A percentile compares a stretch with the other conserved stretches of the same genome.
phyloP scores from a whole-genome alignment of 2,113 vertebrate genomes.

The Corynorhinus townsendii region DNA sequence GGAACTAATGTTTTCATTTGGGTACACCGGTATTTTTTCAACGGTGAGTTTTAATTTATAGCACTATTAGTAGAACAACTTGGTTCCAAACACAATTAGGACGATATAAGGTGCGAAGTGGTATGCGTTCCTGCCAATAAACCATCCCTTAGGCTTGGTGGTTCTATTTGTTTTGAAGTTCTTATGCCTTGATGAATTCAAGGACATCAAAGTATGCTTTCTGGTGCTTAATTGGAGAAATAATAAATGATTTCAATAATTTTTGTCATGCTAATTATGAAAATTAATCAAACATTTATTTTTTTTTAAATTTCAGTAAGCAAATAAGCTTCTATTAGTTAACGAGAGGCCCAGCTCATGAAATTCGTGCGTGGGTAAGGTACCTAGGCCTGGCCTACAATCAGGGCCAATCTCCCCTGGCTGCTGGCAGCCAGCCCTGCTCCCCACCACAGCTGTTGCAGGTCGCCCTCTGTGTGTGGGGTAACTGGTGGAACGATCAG shows the following conservation, averaged over 20 bases:
- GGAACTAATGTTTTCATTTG: neutral
- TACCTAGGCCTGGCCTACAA: too few relatives aligned
- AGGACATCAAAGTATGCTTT: neutral
- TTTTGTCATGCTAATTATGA: neutral
- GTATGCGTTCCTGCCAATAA: neutral
- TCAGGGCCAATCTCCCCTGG: too few relatives aligned
- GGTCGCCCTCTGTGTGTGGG: too few relatives aligned
- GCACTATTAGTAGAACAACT: neutral
- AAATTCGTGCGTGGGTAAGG: too few relatives aligned
- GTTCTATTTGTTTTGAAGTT: constrained; percentile 4
- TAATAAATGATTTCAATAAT: neutral
- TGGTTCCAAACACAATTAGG: constrained; percentile 46
- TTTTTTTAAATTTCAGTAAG: neutral
- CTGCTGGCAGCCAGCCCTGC: too few relatives aligned
- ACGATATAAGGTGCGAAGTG: constrained; percentile 1
- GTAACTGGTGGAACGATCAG: too few relatives aligned
- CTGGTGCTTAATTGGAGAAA: neutral
- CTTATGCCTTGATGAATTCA: neutral
- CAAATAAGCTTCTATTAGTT: neutral
- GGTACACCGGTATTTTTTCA: neutral
- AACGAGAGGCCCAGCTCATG: too few relatives aligned
- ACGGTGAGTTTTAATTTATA: constrained; percentile 22
- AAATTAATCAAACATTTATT: neutral
- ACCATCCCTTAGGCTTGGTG: neutral
- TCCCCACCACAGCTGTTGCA: too few relatives aligned